A percentile compares a stretch with the other conserved stretches of the same genome.
These are phyloP conservation scores for Acropternis orthonyx DNA, from an alignment of 2,797 vertebrate species.

Conservation along the genomic window DNA sequence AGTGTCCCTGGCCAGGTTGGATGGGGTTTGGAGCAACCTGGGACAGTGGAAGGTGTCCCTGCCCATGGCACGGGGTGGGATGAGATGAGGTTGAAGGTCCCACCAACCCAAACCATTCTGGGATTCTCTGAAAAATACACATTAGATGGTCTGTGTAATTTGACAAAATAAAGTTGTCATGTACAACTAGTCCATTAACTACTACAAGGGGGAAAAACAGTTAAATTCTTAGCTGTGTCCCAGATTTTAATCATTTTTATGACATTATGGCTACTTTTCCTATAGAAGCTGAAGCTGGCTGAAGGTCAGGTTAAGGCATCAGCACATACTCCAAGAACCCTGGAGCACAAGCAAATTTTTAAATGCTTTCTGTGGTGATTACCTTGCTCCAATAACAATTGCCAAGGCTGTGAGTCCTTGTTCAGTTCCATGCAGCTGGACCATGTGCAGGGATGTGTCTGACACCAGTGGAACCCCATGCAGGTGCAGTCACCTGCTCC, in stretches of 20 bases:
- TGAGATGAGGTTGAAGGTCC: not conserved
- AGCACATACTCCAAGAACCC: not conserved
- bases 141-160: not conserved
- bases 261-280: not conserved
- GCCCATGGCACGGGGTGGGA: not conserved
- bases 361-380: not conserved
- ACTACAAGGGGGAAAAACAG: not conserved
- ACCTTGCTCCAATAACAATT: not conserved
- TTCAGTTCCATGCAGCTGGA: not conserved
- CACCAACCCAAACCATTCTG: not conserved
- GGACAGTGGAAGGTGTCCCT: not conserved
- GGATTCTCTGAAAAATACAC: not conserved
- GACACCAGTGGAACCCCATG: not conserved
- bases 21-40: rapidly evolving
- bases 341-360: not conserved
- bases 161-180: not conserved
- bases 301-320: not conserved
- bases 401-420: not conserved
- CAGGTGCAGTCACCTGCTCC: not conserved
- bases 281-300: not conserved
- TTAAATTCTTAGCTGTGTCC: not conserved
- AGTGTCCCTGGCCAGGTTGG: not conserved
- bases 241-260: not conserved
- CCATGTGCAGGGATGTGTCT: not conserved
- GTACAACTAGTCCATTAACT: not conserved